These are phyloP conservation scores for Tipula lateralis DNA, from an alignment of 2,888 invertebrate species.

Conservation along the genomic window DNA sequence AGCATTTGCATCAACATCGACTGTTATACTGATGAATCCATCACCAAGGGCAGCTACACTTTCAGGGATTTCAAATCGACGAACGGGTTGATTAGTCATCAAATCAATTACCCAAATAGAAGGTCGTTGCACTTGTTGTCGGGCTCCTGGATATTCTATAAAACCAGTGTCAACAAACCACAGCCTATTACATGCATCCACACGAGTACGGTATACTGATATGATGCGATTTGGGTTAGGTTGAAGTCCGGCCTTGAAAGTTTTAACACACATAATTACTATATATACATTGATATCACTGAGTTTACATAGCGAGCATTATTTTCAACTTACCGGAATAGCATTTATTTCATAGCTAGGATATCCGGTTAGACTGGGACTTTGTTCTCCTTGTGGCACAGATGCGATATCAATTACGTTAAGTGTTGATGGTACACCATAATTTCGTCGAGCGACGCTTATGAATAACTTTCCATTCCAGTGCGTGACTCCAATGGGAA, in stretches of 20 bases:
- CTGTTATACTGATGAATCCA: conserved; percentile 59
- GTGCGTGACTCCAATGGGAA: conserved; percentile 33
- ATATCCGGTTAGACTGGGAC: conserved; percentile 45
- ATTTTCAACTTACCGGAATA: conserved; percentile 38
- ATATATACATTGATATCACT: background rate
- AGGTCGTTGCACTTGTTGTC: conserved; percentile 51
- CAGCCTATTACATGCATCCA: conserved; percentile 66
- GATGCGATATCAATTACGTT: conserved; percentile 49
- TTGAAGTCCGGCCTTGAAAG: conserved; percentile 34
- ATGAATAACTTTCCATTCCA: conserved; percentile 51
- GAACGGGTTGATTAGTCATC: conserved; percentile 55
- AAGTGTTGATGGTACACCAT: conserved; percentile 52
- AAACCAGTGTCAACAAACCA: conserved; percentile 78
- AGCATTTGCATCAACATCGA: conserved; percentile 56
- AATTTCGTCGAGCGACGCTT: conserved; percentile 61
- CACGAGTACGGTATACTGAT: conserved; percentile 66
- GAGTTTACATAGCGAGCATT: background rate
- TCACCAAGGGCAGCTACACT: conserved; percentile 45
- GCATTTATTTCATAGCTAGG: conserved; percentile 44
- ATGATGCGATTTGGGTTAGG: conserved; percentile 48
- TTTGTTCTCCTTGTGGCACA: conserved; percentile 32
- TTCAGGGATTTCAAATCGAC: conserved; percentile 51
- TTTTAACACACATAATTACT: background rate
- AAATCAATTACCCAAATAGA: conserved; percentile 65
- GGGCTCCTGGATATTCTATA: conserved; percentile 55